phyloP scores from a whole-genome alignment of 2,888 invertebrate species.

The Heliconius aoede region DNA sequence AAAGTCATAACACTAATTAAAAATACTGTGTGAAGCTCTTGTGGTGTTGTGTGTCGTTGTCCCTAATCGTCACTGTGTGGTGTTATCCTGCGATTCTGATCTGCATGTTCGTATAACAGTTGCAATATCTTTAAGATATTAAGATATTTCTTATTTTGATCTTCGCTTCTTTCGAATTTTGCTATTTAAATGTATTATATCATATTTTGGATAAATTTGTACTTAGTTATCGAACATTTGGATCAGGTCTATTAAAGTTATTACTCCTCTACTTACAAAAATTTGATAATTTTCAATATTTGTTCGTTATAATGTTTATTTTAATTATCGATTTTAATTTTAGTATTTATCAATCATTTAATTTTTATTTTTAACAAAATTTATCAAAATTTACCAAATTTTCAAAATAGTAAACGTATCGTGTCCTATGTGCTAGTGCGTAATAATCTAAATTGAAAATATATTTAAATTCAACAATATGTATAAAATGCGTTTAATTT shows the following conservation, averaged over 20 bases:
- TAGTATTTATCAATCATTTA: slow-evolving; percentile 1
- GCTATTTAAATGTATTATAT: not conserved
- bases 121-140: not conserved
- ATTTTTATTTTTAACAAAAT: slow-evolving; percentile 6
- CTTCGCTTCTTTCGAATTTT: not conserved
- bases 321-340: slow-evolving; percentile 12
- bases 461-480: slow-evolving; percentile 42
- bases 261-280: slow-evolving; percentile 33
- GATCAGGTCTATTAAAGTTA: slow-evolving; percentile 32
- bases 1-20: slow-evolving; percentile 45
- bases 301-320: not conserved
- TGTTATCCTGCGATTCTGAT: slow-evolving; percentile 27
- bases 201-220: not conserved
- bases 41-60: slow-evolving; percentile 80
- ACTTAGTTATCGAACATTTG: slow-evolving; percentile 19
- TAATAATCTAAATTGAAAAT: slow-evolving; percentile 39
- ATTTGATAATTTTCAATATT: slow-evolving; percentile 13
- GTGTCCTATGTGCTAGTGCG: slow-evolving; percentile 40
- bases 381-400: slow-evolving; percentile 14
- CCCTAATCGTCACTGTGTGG: slow-evolving; percentile 68
- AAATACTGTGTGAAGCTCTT: slow-evolving; percentile 72
- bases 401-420: slow-evolving; percentile 37
- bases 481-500: slow-evolving; percentile 29
- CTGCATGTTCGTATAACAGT: slow-evolving; percentile 27
- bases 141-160: not conserved